phyloP scores from a whole-genome alignment of 2,113 vertebrate species.

The Syrmaticus mikado region DNA sequence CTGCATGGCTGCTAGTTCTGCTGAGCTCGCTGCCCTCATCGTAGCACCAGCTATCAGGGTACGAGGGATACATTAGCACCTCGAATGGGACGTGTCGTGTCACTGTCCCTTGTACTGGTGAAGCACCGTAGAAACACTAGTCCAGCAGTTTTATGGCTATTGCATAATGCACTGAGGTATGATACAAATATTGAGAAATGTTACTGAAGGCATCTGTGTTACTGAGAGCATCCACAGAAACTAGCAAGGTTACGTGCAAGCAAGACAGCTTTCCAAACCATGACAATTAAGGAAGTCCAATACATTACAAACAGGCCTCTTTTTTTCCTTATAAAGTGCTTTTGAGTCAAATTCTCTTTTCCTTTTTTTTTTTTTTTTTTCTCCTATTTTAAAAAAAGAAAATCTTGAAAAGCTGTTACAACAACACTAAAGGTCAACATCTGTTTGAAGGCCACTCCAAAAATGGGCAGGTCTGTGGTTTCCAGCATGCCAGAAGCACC shows the following conservation, averaged over 20 bases:
- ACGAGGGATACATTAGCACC: conserved; percentile 74
- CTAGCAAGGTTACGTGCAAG: not conserved
- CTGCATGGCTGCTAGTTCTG: not conserved
- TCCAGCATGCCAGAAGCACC: not conserved
- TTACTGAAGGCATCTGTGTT: conserved; percentile 25
- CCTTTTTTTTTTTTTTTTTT: not conserved
- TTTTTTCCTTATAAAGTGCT: conserved; percentile 73
- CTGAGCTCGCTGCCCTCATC: not conserved
- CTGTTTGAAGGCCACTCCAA: conserved; percentile 24
- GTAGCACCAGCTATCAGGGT: conserved; percentile 64
- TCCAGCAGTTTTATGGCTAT: conserved; percentile 80
- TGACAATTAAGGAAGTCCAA: conserved; percentile 14
- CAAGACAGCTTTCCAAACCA: conserved; percentile 16
- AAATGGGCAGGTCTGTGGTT: not conserved
- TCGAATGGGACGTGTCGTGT: conserved; percentile 51
- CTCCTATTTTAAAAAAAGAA: not conserved
- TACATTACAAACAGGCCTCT: conserved; percentile 21
- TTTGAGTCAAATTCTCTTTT: conserved; percentile 31
- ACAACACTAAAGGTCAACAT: not conserved
- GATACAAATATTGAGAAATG: conserved; percentile 57
- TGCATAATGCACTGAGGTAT: conserved; percentile 87
- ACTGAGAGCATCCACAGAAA: conserved; percentile 68
- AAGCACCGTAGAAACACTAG: conserved; percentile 78
- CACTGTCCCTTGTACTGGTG: conserved; percentile 78
- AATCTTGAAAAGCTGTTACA: conserved; percentile 35